Evolutionary conservation across 1,140 invertebrate species (phyloP), one percentile per base, ranked within the genome.

Genomic region (fruit fly (Drosophila melanogaster)): DNA sequence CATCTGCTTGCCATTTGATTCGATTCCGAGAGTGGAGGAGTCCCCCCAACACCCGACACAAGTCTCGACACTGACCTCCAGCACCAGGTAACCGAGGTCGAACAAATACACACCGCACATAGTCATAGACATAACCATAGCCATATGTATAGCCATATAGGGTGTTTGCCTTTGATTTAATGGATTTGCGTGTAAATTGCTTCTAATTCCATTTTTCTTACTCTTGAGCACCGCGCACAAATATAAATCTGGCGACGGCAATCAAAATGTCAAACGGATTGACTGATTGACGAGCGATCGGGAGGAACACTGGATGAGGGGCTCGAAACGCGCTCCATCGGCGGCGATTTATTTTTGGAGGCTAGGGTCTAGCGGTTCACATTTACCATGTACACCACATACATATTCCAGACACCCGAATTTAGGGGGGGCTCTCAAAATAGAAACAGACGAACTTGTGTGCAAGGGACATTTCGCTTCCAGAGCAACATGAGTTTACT

Each of bases 201-300:
- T 80, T 80, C 61, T 70, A 77, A 85, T 77, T 74, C 50, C 22
- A 70, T 62, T 73, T 66, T 47, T 47, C 44, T 33, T 33, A 46
- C 55, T 69, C 49, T 61, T 14, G 22, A 17, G 17, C 72, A 35
- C 33, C 38, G 22, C 8, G 33, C 58, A 60, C 43, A 81, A 81
- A 69, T 78, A 65, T 44, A 81, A 81, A 69, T 78, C 49, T 35
- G 55, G 57, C 65, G 44, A 47, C 61, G 58, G 43, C 75, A 81
- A 87, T 86, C 83, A 87, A 87, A 87, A 78, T 59, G 83, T 86
- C 83, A 83, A 49, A 11, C 50, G 38, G 58, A 76, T 60, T 65
- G 78, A 80, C 73, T 57, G 64, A 86, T 81, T 86, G 83, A 86
- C 57, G 76, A 59, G 54, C 61, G 84, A 75, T 83, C 46, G 46